Evolutionary conservation across 2,113 vertebrate species (phyloP), one percentile per base, ranked within the genome.

Genomic region (Leuciscus idus): DNA sequence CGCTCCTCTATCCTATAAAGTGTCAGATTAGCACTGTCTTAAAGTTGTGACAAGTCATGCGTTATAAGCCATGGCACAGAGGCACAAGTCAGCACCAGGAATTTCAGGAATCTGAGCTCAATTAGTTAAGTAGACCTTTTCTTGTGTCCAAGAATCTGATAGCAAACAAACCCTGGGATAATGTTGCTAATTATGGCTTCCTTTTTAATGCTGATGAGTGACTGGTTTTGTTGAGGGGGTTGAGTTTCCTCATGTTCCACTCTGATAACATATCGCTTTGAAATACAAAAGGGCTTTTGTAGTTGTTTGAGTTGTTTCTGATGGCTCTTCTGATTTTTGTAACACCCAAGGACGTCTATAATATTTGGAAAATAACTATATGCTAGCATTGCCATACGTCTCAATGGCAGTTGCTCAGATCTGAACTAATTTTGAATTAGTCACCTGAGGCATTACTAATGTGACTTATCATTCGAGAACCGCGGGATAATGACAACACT

Each of bases 91-190:
- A 66, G 78, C 72, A 81, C 62, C 26, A 78, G 55, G 79, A 88
- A 88, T 85, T 84, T 70, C 79, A 78, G 74, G 73, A 88, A 85
- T 85, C 68, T 74, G 17, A 80, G 57, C 55, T 75, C 15, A 17
- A 15, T 73, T 50, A 73, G 87, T 48, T 57, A 11, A 12, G 68
- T 39, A 83, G 72, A 72, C 73, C n/a, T 74, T 68, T 76, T 15
- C 68, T n/a, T 30, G 2, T 75, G 68, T 75, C 75, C 26, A 46
- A 78, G 81, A 11, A 21, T 87, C 50, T 79, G 70, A 84, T 72
- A 84, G 23, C 46, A 84, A 84, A 57, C 33, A 26, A 75, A 39
- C 55, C 70, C 46, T 66, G 66, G 83, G 21, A 21, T 73, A 59
- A 26, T 59, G 48, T 39, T 73, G 50, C 23, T 73, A 73, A 84